Percentiles rank a stretch among this genome's conserved stretches.
Conservation (phyloP, 1,140 invertebrate species). For the Drosophila insularis region DNA sequence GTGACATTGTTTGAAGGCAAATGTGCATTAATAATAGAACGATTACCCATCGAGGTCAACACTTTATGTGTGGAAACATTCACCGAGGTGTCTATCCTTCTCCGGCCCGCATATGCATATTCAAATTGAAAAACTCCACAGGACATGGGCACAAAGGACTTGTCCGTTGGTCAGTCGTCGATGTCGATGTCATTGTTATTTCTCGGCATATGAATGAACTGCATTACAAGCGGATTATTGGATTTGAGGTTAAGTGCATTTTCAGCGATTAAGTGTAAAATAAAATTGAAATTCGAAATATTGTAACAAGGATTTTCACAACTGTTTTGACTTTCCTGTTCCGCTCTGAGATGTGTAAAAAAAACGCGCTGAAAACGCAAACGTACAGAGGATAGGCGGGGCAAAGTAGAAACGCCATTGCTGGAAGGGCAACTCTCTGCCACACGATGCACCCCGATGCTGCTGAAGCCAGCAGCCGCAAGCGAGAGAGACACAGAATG, state of each 20-base stretch:
- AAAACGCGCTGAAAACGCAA: slow-evolving; percentile 51
- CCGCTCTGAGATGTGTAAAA: slow-evolving; percentile 43
- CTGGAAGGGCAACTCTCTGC: slow-evolving; percentile 40
- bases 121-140: slow-evolving; percentile 66
- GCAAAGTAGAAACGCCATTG: slow-evolving; percentile 64
- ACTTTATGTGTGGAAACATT: slow-evolving; percentile 53
- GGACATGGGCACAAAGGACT: slow-evolving; percentile 49
- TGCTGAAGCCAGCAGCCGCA: slow-evolving; percentile 1
- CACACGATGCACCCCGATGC: slow-evolving; percentile 28
- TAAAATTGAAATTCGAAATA: slow-evolving; percentile 39
- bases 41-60: slow-evolving; percentile 72
- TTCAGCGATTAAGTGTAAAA: slow-evolving; percentile 44
- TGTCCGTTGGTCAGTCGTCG: slow-evolving; percentile 30
- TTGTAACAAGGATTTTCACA: slow-evolving; percentile 47
- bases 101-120: slow-evolving; percentile 51
- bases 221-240: slow-evolving; percentile 78
- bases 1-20: slow-evolving; percentile 64
- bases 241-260: slow-evolving; percentile 79
- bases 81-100: slow-evolving; percentile 5
- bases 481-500: neutral
- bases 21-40: slow-evolving; percentile 74
- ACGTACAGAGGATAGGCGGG: slow-evolving; percentile 48
- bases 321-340: slow-evolving; percentile 68
- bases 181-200: neutral
- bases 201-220: slow-evolving; percentile 51